Percentiles rank a stretch among this genome's conserved stretches.
These are phyloP conservation scores for Philopedon plagiatum DNA, from an alignment of 2,888 invertebrate species.

Conservation along the genomic window DNA sequence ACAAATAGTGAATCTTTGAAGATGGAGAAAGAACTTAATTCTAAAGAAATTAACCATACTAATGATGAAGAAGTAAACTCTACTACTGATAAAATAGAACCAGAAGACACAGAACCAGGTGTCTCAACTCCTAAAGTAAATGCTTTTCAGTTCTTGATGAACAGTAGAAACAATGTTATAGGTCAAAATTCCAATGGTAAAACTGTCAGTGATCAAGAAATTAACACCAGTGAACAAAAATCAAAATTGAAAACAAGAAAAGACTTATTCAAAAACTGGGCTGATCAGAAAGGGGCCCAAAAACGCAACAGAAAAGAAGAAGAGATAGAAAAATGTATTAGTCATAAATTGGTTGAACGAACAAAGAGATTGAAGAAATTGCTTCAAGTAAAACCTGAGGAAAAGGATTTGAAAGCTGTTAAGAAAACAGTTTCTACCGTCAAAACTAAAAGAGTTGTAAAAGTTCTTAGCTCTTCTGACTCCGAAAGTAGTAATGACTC, in stretches of 20 bases:
- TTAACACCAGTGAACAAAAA: slow-evolving; percentile 55
- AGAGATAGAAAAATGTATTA: slow-evolving; percentile 73
- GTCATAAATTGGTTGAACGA: slow-evolving; percentile 74
- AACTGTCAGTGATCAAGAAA: slow-evolving; percentile 64
- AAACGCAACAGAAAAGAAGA: slow-evolving; percentile 74
- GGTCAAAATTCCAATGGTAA: slow-evolving; percentile 77
- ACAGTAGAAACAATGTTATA: slow-evolving; percentile 75
- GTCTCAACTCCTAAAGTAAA: slow-evolving; percentile 60
- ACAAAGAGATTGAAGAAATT: slow-evolving; percentile 73
- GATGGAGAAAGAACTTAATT: not conserved
- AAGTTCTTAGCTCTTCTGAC: slow-evolving; percentile 34
- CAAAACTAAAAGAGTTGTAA: slow-evolving; percentile 30
- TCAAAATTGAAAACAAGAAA: slow-evolving; percentile 68
- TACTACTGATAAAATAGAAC: not conserved
- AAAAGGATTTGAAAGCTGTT: slow-evolving; percentile 10
- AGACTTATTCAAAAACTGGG: slow-evolving; percentile 74
- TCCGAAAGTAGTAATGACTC: slow-evolving; percentile 43
- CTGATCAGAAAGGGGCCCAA: slow-evolving; percentile 74
- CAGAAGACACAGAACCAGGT: not conserved
- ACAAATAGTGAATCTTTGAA: not conserved
- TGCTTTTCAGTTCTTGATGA: slow-evolving; percentile 80
- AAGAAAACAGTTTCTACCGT: slow-evolving; percentile 14
- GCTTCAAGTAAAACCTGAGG: slow-evolving; percentile 57
- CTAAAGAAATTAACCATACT: not conserved
- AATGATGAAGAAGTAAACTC: not conserved